Base-by-base conservation (phyloP, 2,888 invertebrate species). In the Gonocerus acuteangulatus region DNA sequence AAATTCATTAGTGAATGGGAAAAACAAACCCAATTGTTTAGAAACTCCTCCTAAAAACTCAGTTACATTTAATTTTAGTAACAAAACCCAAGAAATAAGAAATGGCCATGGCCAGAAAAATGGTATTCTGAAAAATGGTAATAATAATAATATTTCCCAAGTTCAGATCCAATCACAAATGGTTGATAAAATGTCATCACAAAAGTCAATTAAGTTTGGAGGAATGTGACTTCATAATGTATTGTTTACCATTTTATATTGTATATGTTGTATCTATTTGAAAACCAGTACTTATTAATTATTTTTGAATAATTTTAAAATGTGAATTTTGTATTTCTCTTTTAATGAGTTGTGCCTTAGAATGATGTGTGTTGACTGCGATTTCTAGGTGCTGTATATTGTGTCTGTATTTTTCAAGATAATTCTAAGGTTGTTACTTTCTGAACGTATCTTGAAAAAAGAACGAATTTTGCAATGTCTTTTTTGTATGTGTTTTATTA, bases 91-190 rank as follows among this genome's bases (percentile, higher is more conserved):
- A 36, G 60, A 61, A 23, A 62, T 63, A 9, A 62, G 56, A 42
- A 57, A 57, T 48, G 62, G 59, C 22, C 52, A 62, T 22, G 32
- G 57, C 18, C 71, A 72, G 15, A 75, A 74, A 9, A 79, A 75
- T 71, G 79, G 80, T 18, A 80, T 80, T 66, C 71, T 80, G 56
- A 80, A 80, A 71, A 79, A 74, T 68, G 71, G 72, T 62, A 70
- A 68, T 65, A 71, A 70, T 60, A 71, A 70, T 66, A 71, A 70
- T 66, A 58, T 67, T 7, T 64, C 66, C 18, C 68, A 68, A 52
- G 61, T 68, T 39, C 66, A 66, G 49, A 65, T 66, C 11, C 62
- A 65, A n/a, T 44, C 49, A 19, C 54, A 64, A 15, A 32, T 61
- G 7, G 52, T 48, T 15, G 59, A 63, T 9, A 64, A 59, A 59